Evolutionary conservation across 2,888 invertebrate species (phyloP), one percentile per base, ranked within the genome.

Genomic region (Tortricodes alternella): DNA sequence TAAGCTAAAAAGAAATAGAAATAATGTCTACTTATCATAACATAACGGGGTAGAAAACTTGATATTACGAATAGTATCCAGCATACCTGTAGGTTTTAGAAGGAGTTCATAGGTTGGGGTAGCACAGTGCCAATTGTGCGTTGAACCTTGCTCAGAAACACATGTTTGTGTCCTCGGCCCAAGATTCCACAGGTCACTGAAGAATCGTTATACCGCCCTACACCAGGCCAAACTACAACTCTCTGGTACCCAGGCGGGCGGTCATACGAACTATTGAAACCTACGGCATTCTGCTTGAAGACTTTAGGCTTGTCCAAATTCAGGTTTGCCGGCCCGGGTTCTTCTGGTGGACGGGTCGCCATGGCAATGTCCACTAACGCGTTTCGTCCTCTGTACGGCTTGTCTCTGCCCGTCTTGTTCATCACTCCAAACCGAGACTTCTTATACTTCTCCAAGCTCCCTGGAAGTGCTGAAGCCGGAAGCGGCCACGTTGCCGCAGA

Each of bases 271-370:
- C 85, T 89, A 62, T 88, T 85, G 52, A 89, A 90, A 0, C 77
- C 81, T 4, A 62, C 49, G 46, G 66, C 77, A 60, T 79, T 71
- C 58, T 83, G 65, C 27, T 64, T 68, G 49, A 85, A 83, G 1
- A 63, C 62, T 48, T 62, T 76, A 0, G 70, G 68, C 19, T 70
- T 68, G 13, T 68, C 67, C 3, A 79, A 56, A 16, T 78, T 70
- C 60, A 92, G 92, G 50, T 78, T 68, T 0, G 86, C 86, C 0
- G 93, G 92, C 0, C 92, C 91, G 0, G 93, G 93, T 0, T 90
- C 89, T 0, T 76, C 65, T 0, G 91, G 85, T 44, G 85, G 79
- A 38, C 82, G 85, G 19, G 85, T 74, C 63, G 92, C 91, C 75
- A 92, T 80, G 1, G 88, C 74, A 9, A 91, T 56, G 62, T 93